phyloP scores from a whole-genome alignment of 2,797 vertebrate genomes.

The Meriones psammophilus region DNA sequence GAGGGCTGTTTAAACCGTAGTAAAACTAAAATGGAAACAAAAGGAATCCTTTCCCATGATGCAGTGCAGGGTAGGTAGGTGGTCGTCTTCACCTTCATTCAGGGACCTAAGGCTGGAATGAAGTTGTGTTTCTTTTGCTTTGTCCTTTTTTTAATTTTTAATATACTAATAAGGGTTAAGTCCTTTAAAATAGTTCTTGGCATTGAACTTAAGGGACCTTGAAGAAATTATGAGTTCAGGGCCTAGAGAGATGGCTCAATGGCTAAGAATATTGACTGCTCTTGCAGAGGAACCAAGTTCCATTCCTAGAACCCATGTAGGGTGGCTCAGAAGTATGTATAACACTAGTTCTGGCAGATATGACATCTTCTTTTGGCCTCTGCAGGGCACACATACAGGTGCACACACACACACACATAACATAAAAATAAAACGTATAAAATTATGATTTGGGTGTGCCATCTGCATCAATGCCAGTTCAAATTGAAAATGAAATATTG shows the following conservation, averaged over 20 bases:
- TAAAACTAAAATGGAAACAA: neutral
- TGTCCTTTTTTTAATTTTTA: conserved; percentile 13
- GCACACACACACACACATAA: neutral
- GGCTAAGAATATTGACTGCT: neutral
- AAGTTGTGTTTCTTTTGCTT: neutral
- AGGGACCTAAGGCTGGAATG: neutral
- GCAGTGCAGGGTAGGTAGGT: neutral
- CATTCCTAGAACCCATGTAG: neutral
- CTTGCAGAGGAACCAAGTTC: neutral
- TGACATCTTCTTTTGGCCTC: neutral
- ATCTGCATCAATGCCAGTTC: neutral
- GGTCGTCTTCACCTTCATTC: neutral
- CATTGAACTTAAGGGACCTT: neutral
- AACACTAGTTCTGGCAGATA: neutral
- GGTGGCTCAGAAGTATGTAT: neutral
- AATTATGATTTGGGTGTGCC: neutral
- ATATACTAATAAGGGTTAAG: neutral
- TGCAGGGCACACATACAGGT: neutral
- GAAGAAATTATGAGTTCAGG: neutral
- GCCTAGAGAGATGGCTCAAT: neutral
- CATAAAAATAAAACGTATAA: neutral
- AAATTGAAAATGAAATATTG: neutral
- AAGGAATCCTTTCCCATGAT: neutral
- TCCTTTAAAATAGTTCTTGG: conserved; percentile 20
- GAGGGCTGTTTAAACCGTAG: neutral